Evolutionary conservation across 64 coral and sea anemone species (phyloP).

Genomic region (Pachyseris speciosa): DNA sequence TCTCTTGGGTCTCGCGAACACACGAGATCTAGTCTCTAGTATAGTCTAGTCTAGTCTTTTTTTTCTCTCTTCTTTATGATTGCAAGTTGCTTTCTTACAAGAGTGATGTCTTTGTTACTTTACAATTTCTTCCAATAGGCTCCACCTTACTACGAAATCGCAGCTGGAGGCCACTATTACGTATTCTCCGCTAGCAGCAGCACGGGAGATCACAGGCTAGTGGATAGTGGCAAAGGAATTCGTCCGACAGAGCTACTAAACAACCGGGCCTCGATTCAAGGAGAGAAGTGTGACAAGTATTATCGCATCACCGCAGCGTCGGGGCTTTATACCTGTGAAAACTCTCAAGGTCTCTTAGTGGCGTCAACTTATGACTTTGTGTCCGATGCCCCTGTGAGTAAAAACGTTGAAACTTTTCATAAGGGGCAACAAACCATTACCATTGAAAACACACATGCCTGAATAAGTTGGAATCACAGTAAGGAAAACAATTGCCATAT

Average conservation of each 20-base stretch:
- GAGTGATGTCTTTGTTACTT: not conserved
- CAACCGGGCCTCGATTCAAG: not conserved
- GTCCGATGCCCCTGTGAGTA: slow-evolving; percentile 12
- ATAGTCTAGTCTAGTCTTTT: not conserved
- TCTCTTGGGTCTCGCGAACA: not conserved
- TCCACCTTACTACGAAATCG: not conserved
- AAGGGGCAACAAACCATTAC: not conserved
- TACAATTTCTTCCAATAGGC: not conserved
- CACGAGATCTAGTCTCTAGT: not conserved
- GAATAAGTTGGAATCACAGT: not conserved
- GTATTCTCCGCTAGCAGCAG: not conserved
- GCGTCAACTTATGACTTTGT: slow-evolving; percentile 23
- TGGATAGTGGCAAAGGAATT: not conserved
- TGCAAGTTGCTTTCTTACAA: not conserved
- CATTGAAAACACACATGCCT: not conserved
- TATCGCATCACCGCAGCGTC: not conserved
- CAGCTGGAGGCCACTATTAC: not conserved
- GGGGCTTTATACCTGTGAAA: slow-evolving; percentile 44
- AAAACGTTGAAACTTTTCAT: not conserved
- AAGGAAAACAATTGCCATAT: not conserved
- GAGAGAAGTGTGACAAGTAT: slow-evolving; percentile 11
- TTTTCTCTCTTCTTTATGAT: not conserved
- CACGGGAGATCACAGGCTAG: not conserved
- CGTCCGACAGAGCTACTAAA: not conserved
- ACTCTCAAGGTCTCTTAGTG: not conserved